phyloP scores from a whole-genome alignment of 2,888 invertebrate species.

The Thymelicus lineola region DNA sequence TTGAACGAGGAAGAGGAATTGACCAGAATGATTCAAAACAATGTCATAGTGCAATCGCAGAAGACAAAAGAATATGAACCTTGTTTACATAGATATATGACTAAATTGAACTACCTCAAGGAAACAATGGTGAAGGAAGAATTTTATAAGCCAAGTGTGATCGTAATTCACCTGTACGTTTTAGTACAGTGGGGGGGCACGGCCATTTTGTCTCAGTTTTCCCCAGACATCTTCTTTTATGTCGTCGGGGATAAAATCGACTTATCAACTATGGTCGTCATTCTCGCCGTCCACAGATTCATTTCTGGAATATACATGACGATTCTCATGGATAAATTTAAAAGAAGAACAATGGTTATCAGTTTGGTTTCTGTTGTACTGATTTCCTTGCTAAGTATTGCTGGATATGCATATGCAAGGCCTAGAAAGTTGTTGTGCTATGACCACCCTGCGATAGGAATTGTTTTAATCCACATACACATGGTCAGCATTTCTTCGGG shows the following conservation, averaged over 20 bases:
- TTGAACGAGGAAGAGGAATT: conserved; percentile 65
- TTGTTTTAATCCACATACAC: conserved; percentile 52
- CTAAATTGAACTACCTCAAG: conserved; percentile 50
- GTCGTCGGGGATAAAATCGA: conserved; percentile 57
- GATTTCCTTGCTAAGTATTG: conserved; percentile 52
- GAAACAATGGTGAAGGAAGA: conserved; percentile 54
- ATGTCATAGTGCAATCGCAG: conserved; percentile 50
- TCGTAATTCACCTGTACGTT: conserved; percentile 63
- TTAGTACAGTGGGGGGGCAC: conserved; percentile 63
- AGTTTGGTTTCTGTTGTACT: conserved; percentile 48
- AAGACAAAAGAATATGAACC: conserved; percentile 6
- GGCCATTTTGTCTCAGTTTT: conserved; percentile 59
- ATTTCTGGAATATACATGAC: conserved; percentile 57
- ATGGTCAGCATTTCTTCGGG: conserved; percentile 84
- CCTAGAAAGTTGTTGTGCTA: conserved; percentile 48
- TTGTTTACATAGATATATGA: not conserved
- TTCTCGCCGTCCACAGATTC: conserved; percentile 58
- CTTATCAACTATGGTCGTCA: conserved; percentile 54
- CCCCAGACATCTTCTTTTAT: conserved; percentile 55
- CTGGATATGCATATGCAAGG: conserved; percentile 58
- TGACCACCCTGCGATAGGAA: conserved; percentile 39
- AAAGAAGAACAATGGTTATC: conserved; percentile 56
- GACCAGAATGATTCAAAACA: conserved; percentile 61
- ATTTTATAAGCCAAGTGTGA: conserved; percentile 64
- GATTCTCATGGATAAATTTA: conserved; percentile 57